A percentile compares a stretch with the other conserved stretches of the same genome.
These are phyloP conservation scores for Endotricha flammealis DNA, from an alignment of 2,888 invertebrate species.

Conservation along the genomic window DNA sequence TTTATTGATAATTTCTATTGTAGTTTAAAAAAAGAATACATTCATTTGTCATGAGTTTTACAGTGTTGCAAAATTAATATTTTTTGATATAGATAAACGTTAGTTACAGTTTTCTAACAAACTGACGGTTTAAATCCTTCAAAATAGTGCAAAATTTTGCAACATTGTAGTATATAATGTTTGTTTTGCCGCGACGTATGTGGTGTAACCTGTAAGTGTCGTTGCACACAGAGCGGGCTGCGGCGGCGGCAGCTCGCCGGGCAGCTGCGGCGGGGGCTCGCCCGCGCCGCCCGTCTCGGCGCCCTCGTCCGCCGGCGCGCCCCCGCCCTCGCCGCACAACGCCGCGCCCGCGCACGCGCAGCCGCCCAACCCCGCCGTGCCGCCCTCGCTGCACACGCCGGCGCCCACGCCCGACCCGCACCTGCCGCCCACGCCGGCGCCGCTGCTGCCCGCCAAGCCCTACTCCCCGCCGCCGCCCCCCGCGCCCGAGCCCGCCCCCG, in stretches of 20 bases:
- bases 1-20: no score
- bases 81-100: no score
- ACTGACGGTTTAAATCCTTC: no score
- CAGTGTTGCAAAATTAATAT: no score
- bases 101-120: no score
- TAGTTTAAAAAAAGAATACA: no score
- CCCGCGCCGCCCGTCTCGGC: conserved; percentile 61
- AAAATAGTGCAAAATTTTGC: no score
- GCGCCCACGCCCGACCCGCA: conserved; percentile 71
- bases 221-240: conserved; percentile 17
- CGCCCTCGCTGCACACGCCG: conserved; percentile 72
- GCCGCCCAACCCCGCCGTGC: conserved; percentile 37
- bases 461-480: conserved; percentile 65
- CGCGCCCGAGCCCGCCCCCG: conserved; percentile 30
- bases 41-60: no score
- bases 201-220: conserved; percentile 14
- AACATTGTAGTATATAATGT: no score
- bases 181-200: no score
- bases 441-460: conserved; percentile 56
- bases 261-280: conserved; percentile 69
- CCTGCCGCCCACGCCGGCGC: conserved; percentile 67
- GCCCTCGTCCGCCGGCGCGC: conserved; percentile 62
- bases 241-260: conserved; percentile 54
- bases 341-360: conserved; percentile 27
- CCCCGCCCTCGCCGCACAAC: conserved; percentile 53